A percentile compares a stretch with the other conserved stretches of the same genome.
These are phyloP conservation scores for Threskiornis aethiopicus DNA, from an alignment of 2,797 vertebrate genomes.

Conservation along the genomic window DNA sequence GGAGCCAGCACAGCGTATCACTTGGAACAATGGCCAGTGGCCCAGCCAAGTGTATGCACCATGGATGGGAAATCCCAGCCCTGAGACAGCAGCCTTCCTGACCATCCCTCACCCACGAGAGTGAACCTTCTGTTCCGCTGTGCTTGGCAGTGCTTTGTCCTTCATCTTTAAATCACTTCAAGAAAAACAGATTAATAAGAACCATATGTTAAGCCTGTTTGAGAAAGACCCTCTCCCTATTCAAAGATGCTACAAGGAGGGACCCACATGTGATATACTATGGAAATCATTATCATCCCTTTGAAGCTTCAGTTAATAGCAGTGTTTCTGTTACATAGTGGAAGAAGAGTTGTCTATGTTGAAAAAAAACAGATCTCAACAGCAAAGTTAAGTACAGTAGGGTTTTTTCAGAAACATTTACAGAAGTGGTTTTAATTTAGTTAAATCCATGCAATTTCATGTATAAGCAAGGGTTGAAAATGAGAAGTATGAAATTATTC, in stretches of 20 bases:
- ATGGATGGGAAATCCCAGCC: constrained; percentile 43
- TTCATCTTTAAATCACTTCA: neutral
- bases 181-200: neutral
- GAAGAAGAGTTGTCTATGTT: neutral
- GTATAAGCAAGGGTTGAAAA: neutral
- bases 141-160: neutral
- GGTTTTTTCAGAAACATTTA: neutral
- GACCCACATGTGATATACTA: neutral
- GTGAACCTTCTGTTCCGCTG: neutral
- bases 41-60: constrained; percentile 6
- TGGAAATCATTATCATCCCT: neutral
- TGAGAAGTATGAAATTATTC: neutral
- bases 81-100: neutral
- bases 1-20: neutral
- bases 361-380: neutral
- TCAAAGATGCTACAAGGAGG: neutral
- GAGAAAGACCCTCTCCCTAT: neutral
- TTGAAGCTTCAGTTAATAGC: neutral
- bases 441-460: neutral
- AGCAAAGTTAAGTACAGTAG: neutral
- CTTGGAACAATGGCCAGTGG: constrained; percentile 44
- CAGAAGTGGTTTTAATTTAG: neutral
- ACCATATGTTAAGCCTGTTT: neutral
- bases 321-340: neutral
- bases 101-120: neutral